These are phyloP conservation scores for Nannoperca australis DNA, from an alignment of 2,797 vertebrate genomes.

Conservation along the genomic window DNA sequence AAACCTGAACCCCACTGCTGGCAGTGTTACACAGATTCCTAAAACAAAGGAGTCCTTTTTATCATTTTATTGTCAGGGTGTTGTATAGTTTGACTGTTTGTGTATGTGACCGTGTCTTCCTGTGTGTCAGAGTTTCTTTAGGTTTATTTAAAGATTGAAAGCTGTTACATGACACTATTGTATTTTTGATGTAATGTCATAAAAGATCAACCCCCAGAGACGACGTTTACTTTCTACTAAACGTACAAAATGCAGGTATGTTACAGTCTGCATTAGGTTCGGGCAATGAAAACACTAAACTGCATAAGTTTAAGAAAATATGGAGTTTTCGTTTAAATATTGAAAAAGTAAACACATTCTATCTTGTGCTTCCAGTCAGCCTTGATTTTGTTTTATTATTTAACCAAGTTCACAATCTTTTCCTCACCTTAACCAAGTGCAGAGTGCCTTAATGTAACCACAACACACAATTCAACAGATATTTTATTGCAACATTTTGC, in stretches of 20 bases:
- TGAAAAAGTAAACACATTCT: background rate
- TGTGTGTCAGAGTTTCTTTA: background rate
- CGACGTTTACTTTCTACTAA: background rate
- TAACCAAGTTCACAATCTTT: constrained; percentile 13
- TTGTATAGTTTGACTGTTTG: constrained; percentile 35
- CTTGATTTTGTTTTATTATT: background rate
- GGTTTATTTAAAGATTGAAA: constrained; percentile 18
- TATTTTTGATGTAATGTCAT: background rate
- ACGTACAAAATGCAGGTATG: background rate
- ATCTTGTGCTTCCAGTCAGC: background rate
- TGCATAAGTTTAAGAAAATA: background rate
- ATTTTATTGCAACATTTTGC: background rate
- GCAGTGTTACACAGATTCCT: constrained; percentile 39
- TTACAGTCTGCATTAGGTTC: background rate
- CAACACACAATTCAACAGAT: background rate
- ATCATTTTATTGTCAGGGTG: constrained; percentile 47
- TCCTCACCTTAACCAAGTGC: background rate
- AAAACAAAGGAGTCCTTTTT: constrained; percentile 59
- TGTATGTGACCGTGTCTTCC: constrained; percentile 4
- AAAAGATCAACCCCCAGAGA: constrained; percentile 9
- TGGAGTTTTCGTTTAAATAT: constrained; percentile 13
- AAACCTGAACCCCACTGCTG: constrained; percentile 45
- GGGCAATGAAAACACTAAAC: background rate
- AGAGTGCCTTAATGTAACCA: background rate
- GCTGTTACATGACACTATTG: background rate